Percentiles rank a stretch among this genome's conserved stretches.
Evolutionary conservation across 2,113 vertebrate genomes (phyloP).

Genomic region (Ophiodon elongatus): DNA sequence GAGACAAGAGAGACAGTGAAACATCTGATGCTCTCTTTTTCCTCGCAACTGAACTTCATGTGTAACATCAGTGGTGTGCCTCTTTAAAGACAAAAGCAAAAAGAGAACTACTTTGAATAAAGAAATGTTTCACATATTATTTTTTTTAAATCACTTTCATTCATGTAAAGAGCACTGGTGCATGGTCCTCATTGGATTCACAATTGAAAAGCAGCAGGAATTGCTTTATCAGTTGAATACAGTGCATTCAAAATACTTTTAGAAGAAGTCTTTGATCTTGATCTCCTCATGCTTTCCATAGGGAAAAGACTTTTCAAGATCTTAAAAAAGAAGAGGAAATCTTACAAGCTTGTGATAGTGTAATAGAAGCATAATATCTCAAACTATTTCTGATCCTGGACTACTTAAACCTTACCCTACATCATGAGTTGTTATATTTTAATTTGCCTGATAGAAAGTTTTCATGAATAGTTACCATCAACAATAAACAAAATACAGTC

Average conservation of each 20-base stretch:
- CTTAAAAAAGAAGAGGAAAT: not conserved
- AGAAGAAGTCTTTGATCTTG: conserved; percentile 34
- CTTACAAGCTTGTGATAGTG: not conserved
- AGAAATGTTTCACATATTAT: not conserved
- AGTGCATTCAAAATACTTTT: conserved; percentile 23
- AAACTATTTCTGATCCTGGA: not conserved
- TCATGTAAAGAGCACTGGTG: not conserved
- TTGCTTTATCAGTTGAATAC: conserved; percentile 19
- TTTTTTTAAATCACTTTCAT: not conserved
- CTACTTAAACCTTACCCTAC: too few species aligned
- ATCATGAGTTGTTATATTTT: not conserved
- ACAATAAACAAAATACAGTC: not conserved
- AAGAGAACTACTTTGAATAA: not conserved
- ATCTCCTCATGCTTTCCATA: conserved; percentile 4
- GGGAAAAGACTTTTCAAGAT: conserved; percentile 7
- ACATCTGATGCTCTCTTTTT: not conserved
- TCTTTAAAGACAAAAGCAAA: not conserved
- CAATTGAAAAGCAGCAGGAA: conserved; percentile 1
- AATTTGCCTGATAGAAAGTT: not conserved
- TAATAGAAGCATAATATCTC: too few species aligned
- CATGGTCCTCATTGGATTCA: not conserved
- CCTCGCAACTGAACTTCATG: not conserved
- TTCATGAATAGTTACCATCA: not conserved
- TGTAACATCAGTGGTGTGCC: not conserved
- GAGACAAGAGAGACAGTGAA: not conserved